Evolutionary conservation across 2,113 vertebrate genomes (phyloP).

Genomic region (Monopterus albus): DNA sequence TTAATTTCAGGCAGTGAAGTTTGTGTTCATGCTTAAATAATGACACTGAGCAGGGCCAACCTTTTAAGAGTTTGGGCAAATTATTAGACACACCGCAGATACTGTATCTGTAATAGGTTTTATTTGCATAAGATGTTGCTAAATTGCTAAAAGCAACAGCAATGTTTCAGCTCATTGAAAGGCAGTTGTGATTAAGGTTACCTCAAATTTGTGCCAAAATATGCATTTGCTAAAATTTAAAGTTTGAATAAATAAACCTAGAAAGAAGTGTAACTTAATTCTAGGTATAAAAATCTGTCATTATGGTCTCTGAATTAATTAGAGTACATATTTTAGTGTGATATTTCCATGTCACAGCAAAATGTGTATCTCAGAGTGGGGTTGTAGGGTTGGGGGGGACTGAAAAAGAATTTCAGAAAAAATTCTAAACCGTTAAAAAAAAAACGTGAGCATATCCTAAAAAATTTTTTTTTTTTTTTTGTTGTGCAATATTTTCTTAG

Average conservation of each 20-base stretch:
- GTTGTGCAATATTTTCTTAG: slow-evolving; percentile 88
- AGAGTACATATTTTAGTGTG: slow-evolving; percentile 49
- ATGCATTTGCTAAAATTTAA: slow-evolving; percentile 19
- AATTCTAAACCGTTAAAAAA: slow-evolving; percentile 18
- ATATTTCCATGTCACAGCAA: slow-evolving; percentile 37
- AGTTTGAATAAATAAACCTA: slow-evolving; percentile 13
- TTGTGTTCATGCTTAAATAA: slow-evolving; percentile 23
- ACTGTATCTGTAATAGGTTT: slow-evolving; percentile 14
- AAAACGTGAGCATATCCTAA: slow-evolving; percentile 67
- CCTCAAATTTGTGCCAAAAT: slow-evolving; percentile 73
- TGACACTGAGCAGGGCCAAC: slow-evolving; percentile 9
- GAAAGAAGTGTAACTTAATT: slow-evolving; percentile 20
- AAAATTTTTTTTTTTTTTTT: slow-evolving; percentile 76
- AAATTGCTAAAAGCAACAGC: too few species aligned
- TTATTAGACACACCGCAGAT: slow-evolving; percentile 27
- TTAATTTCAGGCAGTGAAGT: slow-evolving; percentile 20
- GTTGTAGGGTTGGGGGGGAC: slow-evolving; percentile 22
- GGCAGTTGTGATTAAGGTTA: slow-evolving; percentile 12
- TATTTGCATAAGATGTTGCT: slow-evolving; percentile 1
- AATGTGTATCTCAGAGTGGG: slow-evolving; percentile 54
- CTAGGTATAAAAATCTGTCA: background rate
- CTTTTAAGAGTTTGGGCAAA: background rate
- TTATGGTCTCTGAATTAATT: slow-evolving; percentile 45
- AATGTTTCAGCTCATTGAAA: too few species aligned
- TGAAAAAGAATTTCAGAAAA: slow-evolving; percentile 14